These are phyloP conservation scores for Chelon labrosus DNA, from an alignment of 2,797 vertebrate species.

Conservation along the genomic window DNA sequence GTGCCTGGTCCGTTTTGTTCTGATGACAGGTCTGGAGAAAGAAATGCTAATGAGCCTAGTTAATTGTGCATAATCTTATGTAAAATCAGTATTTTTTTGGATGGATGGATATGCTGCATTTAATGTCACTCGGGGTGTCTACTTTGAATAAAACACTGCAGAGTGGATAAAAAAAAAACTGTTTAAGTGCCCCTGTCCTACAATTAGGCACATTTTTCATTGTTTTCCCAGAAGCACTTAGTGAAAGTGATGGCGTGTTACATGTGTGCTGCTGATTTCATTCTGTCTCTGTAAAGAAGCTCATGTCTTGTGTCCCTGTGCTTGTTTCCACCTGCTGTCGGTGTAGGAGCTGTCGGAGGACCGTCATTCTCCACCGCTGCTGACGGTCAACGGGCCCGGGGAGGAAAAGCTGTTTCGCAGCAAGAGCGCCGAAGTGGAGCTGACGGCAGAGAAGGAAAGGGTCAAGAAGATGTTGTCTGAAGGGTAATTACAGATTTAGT, in stretches of 20 bases:
- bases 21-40: neutral
- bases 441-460: constrained; percentile 88
- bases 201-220: neutral
- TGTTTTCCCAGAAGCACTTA: neutral
- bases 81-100: neutral
- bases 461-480: constrained; percentile 97
- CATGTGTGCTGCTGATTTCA: neutral
- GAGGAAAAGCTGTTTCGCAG: constrained; percentile 95
- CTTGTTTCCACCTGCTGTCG: neutral
- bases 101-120: neutral
- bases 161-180: neutral
- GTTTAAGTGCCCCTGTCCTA: neutral
- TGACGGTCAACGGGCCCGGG: constrained; percentile 89
- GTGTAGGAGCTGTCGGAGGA: constrained; percentile 82
- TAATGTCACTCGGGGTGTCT: neutral
- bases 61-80: neutral
- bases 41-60: neutral
- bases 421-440: constrained; percentile 92
- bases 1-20: constrained; percentile 23
- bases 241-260: neutral
- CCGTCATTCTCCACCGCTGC: constrained; percentile 82
- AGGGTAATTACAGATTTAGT: constrained; percentile 85
- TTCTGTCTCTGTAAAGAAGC: neutral
- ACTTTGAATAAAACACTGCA: neutral
- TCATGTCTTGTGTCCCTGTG: constrained; percentile 5